Conservation (phyloP, 64 coral and sea anemone genomes). For the Trachythela sp. region DNA sequence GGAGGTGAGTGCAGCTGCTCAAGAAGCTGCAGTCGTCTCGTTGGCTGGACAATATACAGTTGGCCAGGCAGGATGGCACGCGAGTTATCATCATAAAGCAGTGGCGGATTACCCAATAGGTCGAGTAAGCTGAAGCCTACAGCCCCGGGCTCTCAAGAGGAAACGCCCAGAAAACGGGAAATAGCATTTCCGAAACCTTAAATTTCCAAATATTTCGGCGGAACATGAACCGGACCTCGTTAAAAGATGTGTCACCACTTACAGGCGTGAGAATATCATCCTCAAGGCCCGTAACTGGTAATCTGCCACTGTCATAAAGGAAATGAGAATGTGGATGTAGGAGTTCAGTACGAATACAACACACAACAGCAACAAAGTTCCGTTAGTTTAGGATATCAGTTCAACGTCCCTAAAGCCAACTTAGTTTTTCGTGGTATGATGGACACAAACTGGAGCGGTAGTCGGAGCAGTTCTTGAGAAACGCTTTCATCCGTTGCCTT, state of each 20-base stretch:
- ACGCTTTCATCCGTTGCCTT: conserved; percentile 87
- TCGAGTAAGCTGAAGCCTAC: no score
- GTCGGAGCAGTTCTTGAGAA: conserved; percentile 93
- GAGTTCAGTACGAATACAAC: conserved; percentile 97
- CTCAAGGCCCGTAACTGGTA: no score
- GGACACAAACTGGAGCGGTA: conserved; percentile 97
- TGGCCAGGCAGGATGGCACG: conserved; percentile 92
- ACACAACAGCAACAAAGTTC: conserved; percentile 70
- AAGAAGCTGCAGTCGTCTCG: conserved; percentile 77
- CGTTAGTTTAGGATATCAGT: conserved; percentile 91
- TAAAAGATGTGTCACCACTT: no score
- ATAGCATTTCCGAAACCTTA: no score
- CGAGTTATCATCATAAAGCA: conserved; percentile 96
- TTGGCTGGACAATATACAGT: conserved; percentile 80
- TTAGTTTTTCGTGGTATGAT: conserved; percentile 89
- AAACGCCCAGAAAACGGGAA: no score
- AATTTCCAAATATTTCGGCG: no score
- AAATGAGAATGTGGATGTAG: conserved; percentile 92
- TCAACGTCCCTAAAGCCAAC: conserved; percentile 96
- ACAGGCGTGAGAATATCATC: no score
- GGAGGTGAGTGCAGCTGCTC: conserved; percentile 69
- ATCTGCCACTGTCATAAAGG: no score
- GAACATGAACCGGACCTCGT: no score
- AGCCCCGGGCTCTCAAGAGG: no score
- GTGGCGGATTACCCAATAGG: no score